phyloP scores from a whole-genome alignment of 1,140 invertebrate species.

The Bombus waltoni region DNA sequence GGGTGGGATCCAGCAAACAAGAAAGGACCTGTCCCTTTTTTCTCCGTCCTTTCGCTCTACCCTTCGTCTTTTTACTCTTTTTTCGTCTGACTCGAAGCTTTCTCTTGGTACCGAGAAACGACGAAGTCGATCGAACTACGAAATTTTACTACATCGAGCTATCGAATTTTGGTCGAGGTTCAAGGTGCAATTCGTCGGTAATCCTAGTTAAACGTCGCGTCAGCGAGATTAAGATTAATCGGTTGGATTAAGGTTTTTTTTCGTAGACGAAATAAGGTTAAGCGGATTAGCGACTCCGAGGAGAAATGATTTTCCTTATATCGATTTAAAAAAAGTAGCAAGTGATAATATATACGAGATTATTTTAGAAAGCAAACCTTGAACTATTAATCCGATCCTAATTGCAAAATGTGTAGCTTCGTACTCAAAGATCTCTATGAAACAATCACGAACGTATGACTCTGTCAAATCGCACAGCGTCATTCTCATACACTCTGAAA shows the following conservation, averaged over 20 bases:
- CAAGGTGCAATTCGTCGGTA: constrained; percentile 52
- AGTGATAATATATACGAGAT: no score
- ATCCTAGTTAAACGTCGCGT: constrained; percentile 37
- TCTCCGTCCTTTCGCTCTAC: constrained; percentile 32
- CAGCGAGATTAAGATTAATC: constrained; percentile 53
- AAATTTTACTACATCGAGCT: not conserved
- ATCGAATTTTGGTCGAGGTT: constrained; percentile 48
- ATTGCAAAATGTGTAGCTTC: no score
- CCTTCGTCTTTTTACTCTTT: not conserved
- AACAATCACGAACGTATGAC: no score
- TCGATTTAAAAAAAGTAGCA: no score
- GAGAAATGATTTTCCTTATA: no score
- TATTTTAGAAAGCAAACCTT: no score
- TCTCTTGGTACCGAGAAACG: constrained; percentile 57
- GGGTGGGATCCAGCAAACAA: constrained; percentile 61
- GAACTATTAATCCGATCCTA: no score
- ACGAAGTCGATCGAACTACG: not conserved
- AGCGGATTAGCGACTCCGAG: no score
- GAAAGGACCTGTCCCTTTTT: constrained; percentile 45
- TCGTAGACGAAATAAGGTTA: no score
- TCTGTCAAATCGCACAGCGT: no score
- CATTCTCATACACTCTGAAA: no score
- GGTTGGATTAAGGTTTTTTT: not conserved
- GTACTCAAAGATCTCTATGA: no score
- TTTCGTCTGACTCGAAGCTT: not conserved